Conservation (phyloP, 2,888 invertebrate genomes). For the Beris chalybata region DNA sequence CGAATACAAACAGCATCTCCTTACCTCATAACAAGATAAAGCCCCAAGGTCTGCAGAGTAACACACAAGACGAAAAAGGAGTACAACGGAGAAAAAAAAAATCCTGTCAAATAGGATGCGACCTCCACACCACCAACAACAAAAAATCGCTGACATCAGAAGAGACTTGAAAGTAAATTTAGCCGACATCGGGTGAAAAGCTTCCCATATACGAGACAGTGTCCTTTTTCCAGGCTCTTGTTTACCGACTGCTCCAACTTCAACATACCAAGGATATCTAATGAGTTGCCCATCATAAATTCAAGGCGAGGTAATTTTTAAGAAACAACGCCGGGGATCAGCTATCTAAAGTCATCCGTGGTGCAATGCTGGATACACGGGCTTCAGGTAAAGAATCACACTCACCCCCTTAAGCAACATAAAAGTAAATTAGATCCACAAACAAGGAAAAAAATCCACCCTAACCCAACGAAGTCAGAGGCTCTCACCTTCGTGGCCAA, state of each 20-base stretch:
- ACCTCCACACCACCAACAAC: conserved; percentile 1
- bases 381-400: too few species aligned
- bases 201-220: not conserved
- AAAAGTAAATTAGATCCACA: too few species aligned
- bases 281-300: conserved; percentile 37
- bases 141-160: conserved; percentile 36
- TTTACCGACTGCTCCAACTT: conserved; percentile 13
- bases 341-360: too few species aligned
- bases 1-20: conserved; percentile 37
- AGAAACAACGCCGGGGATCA: too few species aligned
- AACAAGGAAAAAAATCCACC: too few species aligned
- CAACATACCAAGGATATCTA: conserved; percentile 19
- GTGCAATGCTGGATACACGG: too few species aligned
- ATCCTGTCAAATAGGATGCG: conserved; percentile 12
- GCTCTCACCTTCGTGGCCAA: too few species aligned
- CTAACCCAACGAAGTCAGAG: too few species aligned
- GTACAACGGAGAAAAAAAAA: conserved; percentile 13
- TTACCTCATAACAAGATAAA: conserved; percentile 32
- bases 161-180: conserved; percentile 28
- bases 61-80: conserved; percentile 25
- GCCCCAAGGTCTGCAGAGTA: conserved; percentile 18
- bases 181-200: conserved; percentile 28
- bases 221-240: not conserved
- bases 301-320: conserved; percentile 32
- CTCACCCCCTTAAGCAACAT: too few species aligned